phyloP scores from a whole-genome alignment of 2,888 invertebrate genomes.

The Lathronympha strigana region DNA sequence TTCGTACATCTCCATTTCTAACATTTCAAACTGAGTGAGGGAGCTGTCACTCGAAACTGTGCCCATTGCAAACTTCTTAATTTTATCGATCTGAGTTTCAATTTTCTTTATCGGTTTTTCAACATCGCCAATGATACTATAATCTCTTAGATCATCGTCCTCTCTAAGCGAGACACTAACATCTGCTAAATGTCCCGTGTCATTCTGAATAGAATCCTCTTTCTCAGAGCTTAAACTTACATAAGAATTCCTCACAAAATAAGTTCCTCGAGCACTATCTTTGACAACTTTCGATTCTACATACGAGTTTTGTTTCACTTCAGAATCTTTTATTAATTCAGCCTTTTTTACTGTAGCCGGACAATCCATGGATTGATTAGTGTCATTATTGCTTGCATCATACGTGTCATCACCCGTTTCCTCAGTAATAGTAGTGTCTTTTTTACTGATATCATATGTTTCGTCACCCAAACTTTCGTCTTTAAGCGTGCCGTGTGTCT shows the following conservation, averaged over 20 bases:
- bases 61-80: conserved; percentile 31
- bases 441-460: conserved; percentile 48
- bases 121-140: neutral
- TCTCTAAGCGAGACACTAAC: conserved; percentile 22
- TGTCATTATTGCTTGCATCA: conserved; percentile 28
- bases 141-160: conserved; percentile 7
- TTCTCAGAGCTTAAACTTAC: conserved; percentile 14
- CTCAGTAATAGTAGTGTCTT: conserved; percentile 39
- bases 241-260: conserved; percentile 30
- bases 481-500: conserved; percentile 52
- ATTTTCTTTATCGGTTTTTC: conserved; percentile 20
- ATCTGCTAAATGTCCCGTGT: conserved; percentile 7
- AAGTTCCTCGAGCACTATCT: conserved; percentile 25
- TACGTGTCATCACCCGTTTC: conserved; percentile 28
- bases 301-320: conserved; percentile 50
- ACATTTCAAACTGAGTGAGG: conserved; percentile 64
- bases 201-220: conserved; percentile 1
- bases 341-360: conserved; percentile 37
- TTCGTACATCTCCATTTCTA: conserved; percentile 59
- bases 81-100: conserved; percentile 38
- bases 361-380: conserved; percentile 31
- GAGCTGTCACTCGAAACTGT: conserved; percentile 57
- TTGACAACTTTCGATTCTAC: conserved; percentile 46
- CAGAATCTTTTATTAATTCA: neutral
- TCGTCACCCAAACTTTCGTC: conserved; percentile 47